Conservation (phyloP, 2,797 vertebrate genomes). For the Myotis myotis region DNA sequence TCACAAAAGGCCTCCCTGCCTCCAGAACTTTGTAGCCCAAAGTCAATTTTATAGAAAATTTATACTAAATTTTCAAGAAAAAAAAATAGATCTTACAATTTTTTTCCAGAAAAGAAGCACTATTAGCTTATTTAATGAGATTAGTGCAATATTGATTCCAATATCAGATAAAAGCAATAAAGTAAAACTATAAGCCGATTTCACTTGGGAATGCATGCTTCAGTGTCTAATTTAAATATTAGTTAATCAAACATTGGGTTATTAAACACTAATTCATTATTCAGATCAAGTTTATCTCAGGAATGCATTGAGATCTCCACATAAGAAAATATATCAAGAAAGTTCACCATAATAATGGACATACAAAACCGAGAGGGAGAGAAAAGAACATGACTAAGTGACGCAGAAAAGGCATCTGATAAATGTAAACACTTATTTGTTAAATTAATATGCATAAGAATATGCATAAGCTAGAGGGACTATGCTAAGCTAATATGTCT, state of each 20-base stretch:
- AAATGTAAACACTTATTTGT: not conserved
- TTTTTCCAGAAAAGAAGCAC: slow-evolving; percentile 27
- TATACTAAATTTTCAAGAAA: not conserved
- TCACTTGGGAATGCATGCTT: not conserved
- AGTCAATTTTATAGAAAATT: not conserved
- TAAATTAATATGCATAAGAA: not conserved
- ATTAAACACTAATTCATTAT: slow-evolving; percentile 18
- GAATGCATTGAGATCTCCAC: not conserved
- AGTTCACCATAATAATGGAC: not conserved
- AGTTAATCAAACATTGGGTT: not conserved
- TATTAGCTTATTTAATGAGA: not conserved
- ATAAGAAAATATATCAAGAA: not conserved
- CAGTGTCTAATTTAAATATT: not conserved
- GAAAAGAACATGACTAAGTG: not conserved
- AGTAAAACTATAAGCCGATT: not conserved
- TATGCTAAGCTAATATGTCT: not conserved
- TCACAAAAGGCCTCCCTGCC: not conserved
- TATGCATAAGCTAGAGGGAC: not conserved
- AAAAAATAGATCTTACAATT: not conserved
- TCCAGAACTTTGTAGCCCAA: not conserved
- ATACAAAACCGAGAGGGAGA: not conserved
- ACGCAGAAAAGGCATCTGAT: not conserved
- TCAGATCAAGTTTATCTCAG: not conserved
- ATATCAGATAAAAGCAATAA: not conserved
- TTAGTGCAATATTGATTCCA: not conserved